These are phyloP conservation scores for Conopomorpha cramerella DNA, from an alignment of 1,140 invertebrate genomes.

Conservation along the genomic window DNA sequence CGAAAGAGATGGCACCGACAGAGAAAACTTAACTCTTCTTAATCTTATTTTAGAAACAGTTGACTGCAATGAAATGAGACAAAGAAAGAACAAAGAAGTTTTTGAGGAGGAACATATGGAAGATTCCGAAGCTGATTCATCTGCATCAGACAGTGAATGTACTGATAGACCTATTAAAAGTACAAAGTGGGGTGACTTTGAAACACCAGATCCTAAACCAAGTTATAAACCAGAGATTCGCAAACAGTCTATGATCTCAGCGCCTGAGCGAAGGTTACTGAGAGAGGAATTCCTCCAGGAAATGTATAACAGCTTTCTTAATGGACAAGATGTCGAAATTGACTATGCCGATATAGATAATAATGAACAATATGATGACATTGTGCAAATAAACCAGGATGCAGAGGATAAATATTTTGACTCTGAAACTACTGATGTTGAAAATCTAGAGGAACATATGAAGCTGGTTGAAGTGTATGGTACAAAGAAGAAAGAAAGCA, in stretches of 20 bases:
- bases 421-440: constrained; percentile 68
- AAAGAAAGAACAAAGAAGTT: constrained; percentile 65
- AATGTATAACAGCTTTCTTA: constrained; percentile 87
- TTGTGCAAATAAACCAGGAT: constrained; percentile 69
- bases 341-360: constrained; percentile 81
- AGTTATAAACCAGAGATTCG: constrained; percentile 18
- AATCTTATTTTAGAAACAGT: constrained; percentile 71
- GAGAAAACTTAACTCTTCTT: constrained; percentile 67
- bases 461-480: constrained; percentile 37
- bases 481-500: constrained; percentile 16
- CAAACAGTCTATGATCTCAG: constrained; percentile 42
- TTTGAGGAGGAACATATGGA: constrained; percentile 68
- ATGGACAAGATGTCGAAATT: constrained; percentile 82
- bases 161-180: constrained; percentile 6
- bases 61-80: constrained; percentile 67
- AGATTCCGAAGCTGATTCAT: constrained; percentile 17
- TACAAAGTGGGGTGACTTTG: constrained; percentile 59
- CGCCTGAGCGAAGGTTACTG: constrained; percentile 68
- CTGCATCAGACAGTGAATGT: constrained; percentile 11
- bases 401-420: constrained; percentile 91
- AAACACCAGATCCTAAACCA: constrained; percentile 29
- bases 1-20: constrained; percentile 64
- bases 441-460: constrained; percentile 48
- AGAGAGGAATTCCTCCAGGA: constrained; percentile 82
- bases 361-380: constrained; percentile 79